Evolutionary conservation across 2,888 invertebrate species (phyloP).

Genomic region (Drosophila prolongata): DNA sequence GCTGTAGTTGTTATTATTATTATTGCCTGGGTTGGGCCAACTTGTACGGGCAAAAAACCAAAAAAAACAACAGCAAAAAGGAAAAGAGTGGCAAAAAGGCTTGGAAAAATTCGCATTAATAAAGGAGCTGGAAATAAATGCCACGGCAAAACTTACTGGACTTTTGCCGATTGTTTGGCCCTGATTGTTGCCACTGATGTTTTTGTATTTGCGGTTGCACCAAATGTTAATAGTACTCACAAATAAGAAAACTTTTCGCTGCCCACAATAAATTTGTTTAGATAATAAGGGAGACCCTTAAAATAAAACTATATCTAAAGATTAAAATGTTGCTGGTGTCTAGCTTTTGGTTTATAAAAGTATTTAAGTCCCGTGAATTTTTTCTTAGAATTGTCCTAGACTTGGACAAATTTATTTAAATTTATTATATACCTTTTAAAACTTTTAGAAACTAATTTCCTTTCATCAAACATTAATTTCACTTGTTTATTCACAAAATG

Average conservation of each 20-base stretch:
- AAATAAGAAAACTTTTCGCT: slow-evolving; percentile 7
- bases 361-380: too few relatives aligned
- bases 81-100: slow-evolving; percentile 45
- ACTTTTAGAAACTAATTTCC: too few relatives aligned
- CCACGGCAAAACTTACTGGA: slow-evolving; percentile 42
- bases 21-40: slow-evolving; percentile 59
- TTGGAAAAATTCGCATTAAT: slow-evolving; percentile 43
- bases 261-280: slow-evolving; percentile 52
- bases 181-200: slow-evolving; percentile 41
- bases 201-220: slow-evolving; percentile 51
- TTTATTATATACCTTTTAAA: too few relatives aligned
- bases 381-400: too few relatives aligned
- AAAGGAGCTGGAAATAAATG: slow-evolving; percentile 30
- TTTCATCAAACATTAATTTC: too few relatives aligned
- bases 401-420: too few relatives aligned
- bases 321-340: too few relatives aligned
- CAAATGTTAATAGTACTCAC: slow-evolving; percentile 49
- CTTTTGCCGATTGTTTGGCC: slow-evolving; percentile 48
- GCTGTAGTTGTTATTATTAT: slow-evolving; percentile 56
- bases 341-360: too few relatives aligned
- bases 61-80: slow-evolving; percentile 26
- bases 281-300: not conserved
- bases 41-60: slow-evolving; percentile 17
- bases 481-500: not conserved
- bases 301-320: too few relatives aligned